A percentile compares a stretch with the other conserved stretches of the same genome.
phyloP scores from a whole-genome alignment of 2,888 invertebrate genomes.

The Eilema depressum region DNA sequence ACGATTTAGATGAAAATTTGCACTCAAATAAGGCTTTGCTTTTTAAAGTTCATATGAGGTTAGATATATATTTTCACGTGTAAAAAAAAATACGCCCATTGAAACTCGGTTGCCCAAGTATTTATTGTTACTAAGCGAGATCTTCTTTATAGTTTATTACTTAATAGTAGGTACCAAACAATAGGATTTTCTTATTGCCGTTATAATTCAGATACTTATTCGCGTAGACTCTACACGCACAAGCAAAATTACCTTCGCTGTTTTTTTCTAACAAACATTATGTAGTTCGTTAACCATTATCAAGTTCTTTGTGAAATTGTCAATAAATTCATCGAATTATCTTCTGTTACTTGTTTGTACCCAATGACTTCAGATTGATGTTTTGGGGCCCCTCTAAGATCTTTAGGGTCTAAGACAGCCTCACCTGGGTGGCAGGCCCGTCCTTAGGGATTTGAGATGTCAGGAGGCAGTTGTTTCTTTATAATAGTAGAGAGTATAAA shows the following conservation, averaged over 20 bases:
- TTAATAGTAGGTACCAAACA: conserved; percentile 2
- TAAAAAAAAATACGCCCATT: background rate
- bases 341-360: background rate
- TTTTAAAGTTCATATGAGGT: background rate
- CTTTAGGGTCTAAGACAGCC: too few species aligned
- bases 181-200: conserved; percentile 7
- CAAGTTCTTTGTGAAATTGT: background rate
- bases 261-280: background rate
- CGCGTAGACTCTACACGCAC: background rate
- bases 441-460: too few species aligned
- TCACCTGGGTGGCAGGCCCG: too few species aligned
- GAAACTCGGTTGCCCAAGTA: background rate
- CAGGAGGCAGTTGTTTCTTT: too few species aligned
- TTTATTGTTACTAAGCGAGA: background rate
- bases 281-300: background rate
- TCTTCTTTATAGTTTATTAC: background rate
- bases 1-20: background rate
- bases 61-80: background rate
- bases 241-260: background rate
- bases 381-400: too few species aligned
- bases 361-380: too few species aligned
- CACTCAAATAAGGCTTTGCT: background rate
- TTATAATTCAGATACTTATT: background rate
- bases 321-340: too few species aligned
- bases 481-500: too few species aligned